Evolutionary conservation across 2,888 invertebrate species (phyloP).

Genomic region (Acanthosepion esculentum): DNA sequence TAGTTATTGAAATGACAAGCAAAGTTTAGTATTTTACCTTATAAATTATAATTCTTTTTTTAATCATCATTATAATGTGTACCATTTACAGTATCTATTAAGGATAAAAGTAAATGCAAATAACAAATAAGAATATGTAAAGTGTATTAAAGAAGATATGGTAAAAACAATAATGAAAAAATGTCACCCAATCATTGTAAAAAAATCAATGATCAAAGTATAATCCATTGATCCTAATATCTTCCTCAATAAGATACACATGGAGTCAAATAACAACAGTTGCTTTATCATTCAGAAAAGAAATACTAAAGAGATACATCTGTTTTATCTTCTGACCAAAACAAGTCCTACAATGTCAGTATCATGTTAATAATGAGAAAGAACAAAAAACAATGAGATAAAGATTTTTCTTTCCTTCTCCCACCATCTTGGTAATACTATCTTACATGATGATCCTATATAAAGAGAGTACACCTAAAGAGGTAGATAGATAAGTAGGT

Average conservation of each 20-base stretch:
- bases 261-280: background rate
- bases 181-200: background rate
- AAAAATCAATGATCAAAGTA: background rate
- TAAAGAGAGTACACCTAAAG: background rate
- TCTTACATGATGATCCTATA: background rate
- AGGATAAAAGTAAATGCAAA: no score
- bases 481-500: constrained; percentile 18
- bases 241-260: background rate
- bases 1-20: no score
- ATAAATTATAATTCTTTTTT: no score
- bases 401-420: background rate
- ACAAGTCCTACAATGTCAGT: background rate
- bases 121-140: no score
- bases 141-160: no score
- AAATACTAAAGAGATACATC: background rate
- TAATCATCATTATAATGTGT: no score
- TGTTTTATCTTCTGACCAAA: background rate
- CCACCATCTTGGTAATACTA: background rate
- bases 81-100: no score
- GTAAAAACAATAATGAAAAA: no score
- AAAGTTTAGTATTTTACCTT: no score
- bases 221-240: background rate
- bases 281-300: background rate
- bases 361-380: background rate
- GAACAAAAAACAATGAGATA: background rate